Evolutionary conservation across 2,888 invertebrate genomes (phyloP), one percentile per base, ranked within the genome.

Genomic region (Aethes cnicana): DNA sequence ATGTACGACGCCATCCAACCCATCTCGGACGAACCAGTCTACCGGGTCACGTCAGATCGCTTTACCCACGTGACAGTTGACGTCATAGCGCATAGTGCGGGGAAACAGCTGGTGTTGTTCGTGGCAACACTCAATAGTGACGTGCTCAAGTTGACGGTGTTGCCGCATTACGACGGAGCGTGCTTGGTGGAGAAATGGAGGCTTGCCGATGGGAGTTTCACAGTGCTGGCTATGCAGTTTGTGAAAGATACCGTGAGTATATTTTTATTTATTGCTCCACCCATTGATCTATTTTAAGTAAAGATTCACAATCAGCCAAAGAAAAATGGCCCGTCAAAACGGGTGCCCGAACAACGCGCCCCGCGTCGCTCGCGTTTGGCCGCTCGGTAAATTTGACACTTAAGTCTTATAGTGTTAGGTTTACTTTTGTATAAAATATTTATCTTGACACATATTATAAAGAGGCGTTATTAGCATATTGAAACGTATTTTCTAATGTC

Each of bases 1-100:
- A 97, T 97, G 97, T 95, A 97, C 72, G 91, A 93, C 46, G 94
- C 97, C 0, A 94, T 98, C 0, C 95, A 96, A 64, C 94, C 97
- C 0, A 91, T 93, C 17, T 92, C 93, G 0, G 80, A 91, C 0
- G 85, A 87, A 42, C 97, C 97, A 0, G 82, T 97, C 0, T 94
- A 95, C 71, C 91, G 92, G 16, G 89, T 92, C 0, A 92, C 93
- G 17, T 85, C 95, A 47, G 95, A 96, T 66, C 83, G 94, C 2
- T 94, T 95, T 69, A 93, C 92, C 0, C 94, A 95, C 64, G 92
- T 98, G 43, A 95, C 96, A 0, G 93, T 96, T n/a, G 97, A 97
- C 74, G 92, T 94, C 36, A 91, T 96, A n/a, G n/a, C n/a, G n/a
- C n/a, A 95, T 73, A 85, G 92, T 41, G 91, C 94, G 42, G 91